A percentile compares a stretch with the other conserved stretches of the same genome.
Evolutionary conservation across 1,140 invertebrate genomes (phyloP).

Genomic region (Kradibia gibbosae): DNA sequence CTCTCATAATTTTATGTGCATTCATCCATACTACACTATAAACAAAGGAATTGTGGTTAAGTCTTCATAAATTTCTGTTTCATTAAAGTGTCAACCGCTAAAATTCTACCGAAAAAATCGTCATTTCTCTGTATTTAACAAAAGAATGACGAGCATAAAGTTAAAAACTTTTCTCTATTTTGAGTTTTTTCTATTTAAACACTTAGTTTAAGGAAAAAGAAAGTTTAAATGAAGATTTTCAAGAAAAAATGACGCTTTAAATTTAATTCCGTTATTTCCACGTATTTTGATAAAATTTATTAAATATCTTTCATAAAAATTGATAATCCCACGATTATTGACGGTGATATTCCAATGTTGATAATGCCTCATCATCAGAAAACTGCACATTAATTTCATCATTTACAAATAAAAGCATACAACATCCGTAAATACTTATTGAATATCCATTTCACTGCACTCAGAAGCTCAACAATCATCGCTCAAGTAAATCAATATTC

Average conservation of each 20-base stretch:
- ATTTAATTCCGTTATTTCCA: too few relatives aligned
- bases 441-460: neutral
- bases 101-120: neutral
- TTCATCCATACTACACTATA: neutral
- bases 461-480: neutral
- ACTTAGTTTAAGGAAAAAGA: too few relatives aligned
- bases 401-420: neutral
- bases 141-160: neutral
- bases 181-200: neutral
- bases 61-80: slow-evolving; percentile 13
- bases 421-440: neutral
- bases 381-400: too few relatives aligned
- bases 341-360: too few relatives aligned
- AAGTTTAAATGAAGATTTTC: too few relatives aligned
- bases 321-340: too few relatives aligned
- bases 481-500: neutral
- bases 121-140: neutral
- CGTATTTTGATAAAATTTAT: too few relatives aligned
- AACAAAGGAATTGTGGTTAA: neutral
- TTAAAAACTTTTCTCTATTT: neutral
- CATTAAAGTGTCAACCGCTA: slow-evolving; percentile 19
- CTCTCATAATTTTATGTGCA: neutral
- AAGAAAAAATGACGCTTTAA: too few relatives aligned
- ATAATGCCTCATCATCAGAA: too few relatives aligned
- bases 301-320: too few relatives aligned